These are phyloP conservation scores for Calosoma granatense DNA, from an alignment of 1,140 invertebrate species.

Conservation along the genomic window DNA sequence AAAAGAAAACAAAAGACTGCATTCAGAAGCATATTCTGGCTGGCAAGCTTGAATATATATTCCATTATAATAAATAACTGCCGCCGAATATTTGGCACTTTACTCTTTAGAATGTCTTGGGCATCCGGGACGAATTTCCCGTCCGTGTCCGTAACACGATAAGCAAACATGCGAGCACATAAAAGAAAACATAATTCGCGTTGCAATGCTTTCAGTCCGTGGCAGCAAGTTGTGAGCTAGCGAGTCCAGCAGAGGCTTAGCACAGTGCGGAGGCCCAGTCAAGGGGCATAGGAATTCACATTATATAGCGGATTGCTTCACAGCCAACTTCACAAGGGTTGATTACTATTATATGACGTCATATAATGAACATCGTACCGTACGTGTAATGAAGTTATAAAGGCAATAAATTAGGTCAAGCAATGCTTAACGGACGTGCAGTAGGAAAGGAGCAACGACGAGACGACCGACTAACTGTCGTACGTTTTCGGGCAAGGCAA, in stretches of 20 bases:
- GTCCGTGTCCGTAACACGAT: not conserved
- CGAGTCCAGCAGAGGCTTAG: not conserved
- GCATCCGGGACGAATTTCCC: not conserved
- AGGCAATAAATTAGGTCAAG: slow-evolving; percentile 1
- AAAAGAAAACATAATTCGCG: not conserved
- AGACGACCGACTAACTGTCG: too few relatives aligned
- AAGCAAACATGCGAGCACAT: not conserved
- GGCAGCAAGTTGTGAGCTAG: too few relatives aligned
- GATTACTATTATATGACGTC: slow-evolving; percentile 1
- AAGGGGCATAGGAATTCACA: not conserved
- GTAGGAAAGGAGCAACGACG: not conserved
- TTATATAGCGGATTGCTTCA: not conserved
- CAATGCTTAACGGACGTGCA: not conserved
- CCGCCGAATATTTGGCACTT: not conserved
- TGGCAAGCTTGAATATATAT: too few relatives aligned
- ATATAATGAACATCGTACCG: slow-evolving; percentile 3
- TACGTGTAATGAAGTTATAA: slow-evolving; percentile 3
- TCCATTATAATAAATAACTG: not conserved
- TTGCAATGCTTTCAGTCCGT: not conserved
- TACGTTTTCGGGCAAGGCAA: too few relatives aligned
- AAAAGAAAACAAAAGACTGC: too few relatives aligned
- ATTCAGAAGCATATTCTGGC: too few relatives aligned
- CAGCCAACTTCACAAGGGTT: slow-evolving; percentile 1
- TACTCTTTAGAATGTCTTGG: not conserved
- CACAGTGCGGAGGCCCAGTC: too few relatives aligned